These are phyloP conservation scores for Orthosia gothica DNA, from an alignment of 2,888 invertebrate species.

Conservation along the genomic window DNA sequence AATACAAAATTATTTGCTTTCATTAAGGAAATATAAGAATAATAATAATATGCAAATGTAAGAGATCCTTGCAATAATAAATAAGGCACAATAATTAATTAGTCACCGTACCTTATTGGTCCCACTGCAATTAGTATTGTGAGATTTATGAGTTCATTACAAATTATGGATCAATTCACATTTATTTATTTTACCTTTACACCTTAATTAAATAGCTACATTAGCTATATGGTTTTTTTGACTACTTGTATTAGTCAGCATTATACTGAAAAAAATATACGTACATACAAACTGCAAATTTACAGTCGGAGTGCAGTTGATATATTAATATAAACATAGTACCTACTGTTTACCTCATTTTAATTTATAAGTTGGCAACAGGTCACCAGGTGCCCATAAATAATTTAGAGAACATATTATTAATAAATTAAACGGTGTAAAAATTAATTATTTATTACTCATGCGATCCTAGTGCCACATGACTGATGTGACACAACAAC, in stretches of 20 bases:
- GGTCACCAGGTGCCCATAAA: neutral
- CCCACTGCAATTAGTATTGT: too few species aligned
- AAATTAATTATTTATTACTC: neutral
- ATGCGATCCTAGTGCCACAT: neutral
- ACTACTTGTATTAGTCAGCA: neutral
- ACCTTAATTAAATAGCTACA: too few species aligned
- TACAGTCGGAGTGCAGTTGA: too few species aligned
- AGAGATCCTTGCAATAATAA: conserved; percentile 11
- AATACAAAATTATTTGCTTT: neutral
- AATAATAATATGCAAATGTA: conserved; percentile 24
- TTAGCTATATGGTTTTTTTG: neutral
- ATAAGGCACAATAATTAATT: conserved; percentile 24
- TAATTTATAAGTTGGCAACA: neutral
- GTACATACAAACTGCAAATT: too few species aligned
- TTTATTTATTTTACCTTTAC: too few species aligned
- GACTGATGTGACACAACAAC: neutral
- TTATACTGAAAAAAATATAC: neutral
- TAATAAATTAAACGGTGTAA: conserved; percentile 4
- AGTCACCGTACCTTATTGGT: neutral
- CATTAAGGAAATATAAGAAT: neutral
- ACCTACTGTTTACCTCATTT: neutral
- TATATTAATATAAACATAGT: neutral
- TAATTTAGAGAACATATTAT: neutral
- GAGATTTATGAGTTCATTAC: too few species aligned
- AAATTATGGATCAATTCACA: too few species aligned